Conservation (phyloP, 2,797 vertebrate genomes). For the Esox masquinongy region DNA sequence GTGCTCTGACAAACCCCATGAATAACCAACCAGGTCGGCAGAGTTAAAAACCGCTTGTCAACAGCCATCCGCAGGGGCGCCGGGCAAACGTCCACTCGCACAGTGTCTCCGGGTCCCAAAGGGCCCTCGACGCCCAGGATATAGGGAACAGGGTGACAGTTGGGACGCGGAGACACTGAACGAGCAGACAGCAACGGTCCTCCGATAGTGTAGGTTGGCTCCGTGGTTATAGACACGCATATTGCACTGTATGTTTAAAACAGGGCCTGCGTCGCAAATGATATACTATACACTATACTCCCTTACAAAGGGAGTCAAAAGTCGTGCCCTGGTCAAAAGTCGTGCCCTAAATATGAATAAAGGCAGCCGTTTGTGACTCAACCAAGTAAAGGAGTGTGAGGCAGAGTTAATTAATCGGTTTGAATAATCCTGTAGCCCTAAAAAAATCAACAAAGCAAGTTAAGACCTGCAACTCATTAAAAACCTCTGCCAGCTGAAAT, state of each 20-base stretch:
- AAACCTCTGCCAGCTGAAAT: not conserved
- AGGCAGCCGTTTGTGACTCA: not conserved
- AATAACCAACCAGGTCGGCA: no score
- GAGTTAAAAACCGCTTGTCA: no score
- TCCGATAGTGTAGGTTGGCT: not conserved
- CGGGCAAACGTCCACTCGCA: no score
- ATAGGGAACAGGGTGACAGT: no score
- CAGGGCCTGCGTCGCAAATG: not conserved
- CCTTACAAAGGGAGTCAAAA: not conserved
- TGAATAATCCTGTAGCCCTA: not conserved
- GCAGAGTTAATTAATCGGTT: not conserved
- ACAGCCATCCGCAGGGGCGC: no score
- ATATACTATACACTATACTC: not conserved
- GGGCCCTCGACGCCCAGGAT: no score
- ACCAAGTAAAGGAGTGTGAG: not conserved
- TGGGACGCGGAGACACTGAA: no score
- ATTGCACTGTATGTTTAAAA: no score
- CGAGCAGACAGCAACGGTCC: no score
- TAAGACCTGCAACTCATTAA: not conserved
- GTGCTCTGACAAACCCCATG: no score
- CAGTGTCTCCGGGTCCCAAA: no score
- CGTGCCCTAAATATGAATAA: not conserved
- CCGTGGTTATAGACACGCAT: no score
- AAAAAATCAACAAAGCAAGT: not conserved
- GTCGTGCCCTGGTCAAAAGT: not conserved